Evolutionary conservation across 1,140 invertebrate species (phyloP).

Genomic region (Agrilus planipennis): DNA sequence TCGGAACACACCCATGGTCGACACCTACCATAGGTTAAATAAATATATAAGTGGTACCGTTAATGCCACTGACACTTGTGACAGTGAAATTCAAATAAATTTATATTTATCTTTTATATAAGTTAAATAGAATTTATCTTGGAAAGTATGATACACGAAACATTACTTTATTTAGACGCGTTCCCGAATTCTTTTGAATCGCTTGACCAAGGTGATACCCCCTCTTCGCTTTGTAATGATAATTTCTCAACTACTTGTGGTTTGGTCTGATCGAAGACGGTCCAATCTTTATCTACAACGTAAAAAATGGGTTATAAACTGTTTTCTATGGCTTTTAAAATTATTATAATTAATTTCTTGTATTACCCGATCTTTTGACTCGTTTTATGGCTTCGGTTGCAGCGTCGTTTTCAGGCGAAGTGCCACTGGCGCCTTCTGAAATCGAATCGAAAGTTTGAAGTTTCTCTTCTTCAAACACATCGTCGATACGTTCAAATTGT

Average conservation of each 20-base stretch:
- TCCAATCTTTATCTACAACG: slow-evolving; percentile 30
- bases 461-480: slow-evolving; percentile 30
- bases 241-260: slow-evolving; percentile 25
- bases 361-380: slow-evolving; percentile 24
- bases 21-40: too few relatives aligned
- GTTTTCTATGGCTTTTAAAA: too few relatives aligned
- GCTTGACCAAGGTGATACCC: slow-evolving; percentile 60
- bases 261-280: slow-evolving; percentile 30
- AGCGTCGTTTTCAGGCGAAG: slow-evolving; percentile 42
- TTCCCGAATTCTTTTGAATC: slow-evolving; percentile 55
- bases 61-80: too few relatives aligned
- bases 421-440: slow-evolving; percentile 45
- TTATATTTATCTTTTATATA: too few relatives aligned
- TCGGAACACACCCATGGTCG: too few relatives aligned
- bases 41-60: too few relatives aligned
- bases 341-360: too few relatives aligned
- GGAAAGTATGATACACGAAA: slow-evolving; percentile 26
- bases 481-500: slow-evolving; percentile 21
- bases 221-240: slow-evolving; percentile 37
- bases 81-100: too few relatives aligned
- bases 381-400: slow-evolving; percentile 33
- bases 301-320: too few relatives aligned
- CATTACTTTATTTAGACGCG: slow-evolving; percentile 28
- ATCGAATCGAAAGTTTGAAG: slow-evolving; percentile 41
- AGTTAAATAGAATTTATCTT: too few relatives aligned